Conservation (phyloP, 2,888 invertebrate genomes). For the Ditula angustiorana region DNA sequence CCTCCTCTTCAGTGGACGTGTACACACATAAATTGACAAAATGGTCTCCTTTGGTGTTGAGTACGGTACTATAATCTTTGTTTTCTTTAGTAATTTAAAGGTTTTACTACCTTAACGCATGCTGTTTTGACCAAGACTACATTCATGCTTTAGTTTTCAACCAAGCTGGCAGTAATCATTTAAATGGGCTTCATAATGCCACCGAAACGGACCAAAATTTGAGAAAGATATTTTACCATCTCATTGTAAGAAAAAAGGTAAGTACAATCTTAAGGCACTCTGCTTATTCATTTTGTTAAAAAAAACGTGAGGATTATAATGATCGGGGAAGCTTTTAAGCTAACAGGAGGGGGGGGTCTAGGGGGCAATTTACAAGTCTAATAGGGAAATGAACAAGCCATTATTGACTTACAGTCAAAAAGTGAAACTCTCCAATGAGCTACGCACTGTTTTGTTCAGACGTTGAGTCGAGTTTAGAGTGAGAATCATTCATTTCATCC, state of each 20-base stretch:
- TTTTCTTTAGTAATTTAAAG: too few species aligned
- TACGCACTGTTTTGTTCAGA: neutral
- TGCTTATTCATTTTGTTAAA: slow-evolving; percentile 12
- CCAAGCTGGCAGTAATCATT: too few species aligned
- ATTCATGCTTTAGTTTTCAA: too few species aligned
- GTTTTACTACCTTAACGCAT: too few species aligned
- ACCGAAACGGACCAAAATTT: too few species aligned
- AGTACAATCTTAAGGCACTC: neutral
- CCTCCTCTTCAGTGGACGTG: too few species aligned
- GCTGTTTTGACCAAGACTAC: too few species aligned
- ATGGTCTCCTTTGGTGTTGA: too few species aligned
- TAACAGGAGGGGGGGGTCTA: neutral
- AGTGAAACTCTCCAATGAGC: slow-evolving; percentile 10
- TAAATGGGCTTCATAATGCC: too few species aligned
- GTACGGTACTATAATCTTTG: too few species aligned
- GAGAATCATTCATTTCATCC: neutral
- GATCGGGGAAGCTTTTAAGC: slow-evolving; percentile 16
- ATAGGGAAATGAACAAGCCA: slow-evolving; percentile 29
- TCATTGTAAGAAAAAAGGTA: neutral
- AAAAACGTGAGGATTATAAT: slow-evolving; percentile 16
- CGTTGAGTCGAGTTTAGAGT: neutral
- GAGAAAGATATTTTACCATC: neutral
- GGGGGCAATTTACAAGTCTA: slow-evolving; percentile 34
- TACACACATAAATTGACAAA: too few species aligned
- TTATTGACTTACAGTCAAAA: slow-evolving; percentile 36